A percentile compares a stretch with the other conserved stretches of the same genome.
phyloP scores from a whole-genome alignment of 2,113 vertebrate genomes.

The Hemicordylus capensis region DNA sequence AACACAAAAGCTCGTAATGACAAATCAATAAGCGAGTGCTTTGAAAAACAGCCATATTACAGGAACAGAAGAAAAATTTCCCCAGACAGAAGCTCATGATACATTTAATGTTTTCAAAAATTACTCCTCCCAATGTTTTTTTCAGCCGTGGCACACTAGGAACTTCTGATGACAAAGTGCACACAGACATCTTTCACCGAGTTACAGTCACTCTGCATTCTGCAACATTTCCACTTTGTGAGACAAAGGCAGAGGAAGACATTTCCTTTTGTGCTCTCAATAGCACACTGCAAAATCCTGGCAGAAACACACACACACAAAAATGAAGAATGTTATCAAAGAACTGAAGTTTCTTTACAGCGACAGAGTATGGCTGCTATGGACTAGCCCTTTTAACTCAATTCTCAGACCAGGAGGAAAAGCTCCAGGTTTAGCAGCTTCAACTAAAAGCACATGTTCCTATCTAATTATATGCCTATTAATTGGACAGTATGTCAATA shows the following conservation, averaged over 20 bases:
- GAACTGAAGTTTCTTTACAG: not conserved
- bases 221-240: not conserved
- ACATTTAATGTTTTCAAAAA: slow-evolving; percentile 31
- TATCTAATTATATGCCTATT: not conserved
- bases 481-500: not conserved
- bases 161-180: not conserved
- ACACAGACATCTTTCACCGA: not conserved
- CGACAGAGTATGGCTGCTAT: no score
- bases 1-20: not conserved
- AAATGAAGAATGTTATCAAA: no score
- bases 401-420: no score
- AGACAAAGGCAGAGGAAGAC: not conserved
- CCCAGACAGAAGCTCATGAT: not conserved
- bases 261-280: not conserved
- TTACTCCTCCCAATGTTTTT: slow-evolving; percentile 14
- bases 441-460: not conserved
- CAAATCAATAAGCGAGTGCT: slow-evolving; percentile 50
- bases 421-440: not conserved
- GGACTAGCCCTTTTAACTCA: not conserved
- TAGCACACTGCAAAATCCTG: not conserved
- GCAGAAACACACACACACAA: not conserved
- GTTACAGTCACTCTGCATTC: not conserved
- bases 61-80: not conserved
- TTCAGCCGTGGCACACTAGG: not conserved
- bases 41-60: slow-evolving; percentile 28